phyloP scores from a whole-genome alignment of 2,113 vertebrate species.

The Diphyllodes magnificus region DNA sequence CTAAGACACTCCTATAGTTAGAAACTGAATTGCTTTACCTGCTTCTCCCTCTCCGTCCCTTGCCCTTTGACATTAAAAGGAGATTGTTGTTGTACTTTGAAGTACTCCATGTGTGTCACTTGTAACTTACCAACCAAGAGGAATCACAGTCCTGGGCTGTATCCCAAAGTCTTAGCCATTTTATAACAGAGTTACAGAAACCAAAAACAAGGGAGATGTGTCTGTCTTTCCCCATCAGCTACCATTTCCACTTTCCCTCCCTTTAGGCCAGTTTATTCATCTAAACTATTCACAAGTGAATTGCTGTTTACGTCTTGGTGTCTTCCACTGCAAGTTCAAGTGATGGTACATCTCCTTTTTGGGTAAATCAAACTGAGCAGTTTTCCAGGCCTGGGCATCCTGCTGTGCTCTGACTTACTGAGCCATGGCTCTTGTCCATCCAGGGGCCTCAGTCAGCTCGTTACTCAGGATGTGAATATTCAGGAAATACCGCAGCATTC shows the following conservation, averaged over 20 bases:
- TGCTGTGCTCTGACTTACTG: not conserved
- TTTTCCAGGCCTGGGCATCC: not conserved
- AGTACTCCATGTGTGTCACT: not conserved
- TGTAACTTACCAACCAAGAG: not conserved
- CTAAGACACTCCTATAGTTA: not conserved
- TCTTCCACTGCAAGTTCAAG: not conserved
- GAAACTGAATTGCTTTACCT: not conserved
- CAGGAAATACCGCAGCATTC: not conserved
- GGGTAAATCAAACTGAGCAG: not conserved
- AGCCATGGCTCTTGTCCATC: not conserved
- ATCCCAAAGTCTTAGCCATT: not conserved
- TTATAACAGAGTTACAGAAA: not conserved
- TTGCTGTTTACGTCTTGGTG: not conserved
- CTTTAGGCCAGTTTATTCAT: not conserved
- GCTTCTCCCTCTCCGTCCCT: not conserved
- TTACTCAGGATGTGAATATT: not conserved
- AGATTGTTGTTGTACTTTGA: not conserved
- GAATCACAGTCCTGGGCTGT: not conserved
- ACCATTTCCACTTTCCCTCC: not conserved
- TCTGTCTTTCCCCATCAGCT: not conserved
- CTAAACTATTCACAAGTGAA: not conserved
- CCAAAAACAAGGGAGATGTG: not conserved
- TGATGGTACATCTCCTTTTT: not conserved
- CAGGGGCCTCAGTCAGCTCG: rapidly evolving
- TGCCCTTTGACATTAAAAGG: not conserved